Evolutionary conservation across 2,888 invertebrate genomes (phyloP).

Genomic region (Crepidodera aurea): DNA sequence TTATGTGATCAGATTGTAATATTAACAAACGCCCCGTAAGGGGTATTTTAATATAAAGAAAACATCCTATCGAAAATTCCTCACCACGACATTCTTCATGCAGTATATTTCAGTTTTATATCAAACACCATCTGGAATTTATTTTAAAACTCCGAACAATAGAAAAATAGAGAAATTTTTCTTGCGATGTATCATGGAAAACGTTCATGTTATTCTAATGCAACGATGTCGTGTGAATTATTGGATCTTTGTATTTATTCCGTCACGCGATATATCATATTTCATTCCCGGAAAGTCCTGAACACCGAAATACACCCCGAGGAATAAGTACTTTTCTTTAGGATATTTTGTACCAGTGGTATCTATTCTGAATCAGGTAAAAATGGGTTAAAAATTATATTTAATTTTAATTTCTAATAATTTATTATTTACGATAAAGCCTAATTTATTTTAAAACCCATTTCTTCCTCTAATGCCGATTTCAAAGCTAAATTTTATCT

Average conservation of each 20-base stretch:
- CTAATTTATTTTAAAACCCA: too few relatives aligned
- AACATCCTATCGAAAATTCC: too few relatives aligned
- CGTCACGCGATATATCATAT: constrained; percentile 30
- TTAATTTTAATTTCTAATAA: too few relatives aligned
- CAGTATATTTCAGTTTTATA: constrained; percentile 3
- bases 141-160: constrained; percentile 17
- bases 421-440: too few relatives aligned
- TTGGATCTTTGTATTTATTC: constrained; percentile 31
- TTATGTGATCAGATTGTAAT: too few relatives aligned
- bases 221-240: constrained; percentile 30
- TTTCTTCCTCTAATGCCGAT: too few relatives aligned
- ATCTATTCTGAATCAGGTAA: too few relatives aligned
- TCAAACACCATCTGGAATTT: constrained; percentile 20
- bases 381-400: too few relatives aligned
- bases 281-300: constrained; percentile 13
- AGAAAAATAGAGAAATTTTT: constrained; percentile 17
- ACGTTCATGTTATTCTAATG: constrained; percentile 20
- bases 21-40: too few relatives aligned
- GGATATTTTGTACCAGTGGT: background rate
- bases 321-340: background rate
- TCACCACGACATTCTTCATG: background rate
- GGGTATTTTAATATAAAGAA: too few relatives aligned
- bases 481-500: too few relatives aligned
- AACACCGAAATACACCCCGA: background rate
- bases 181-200: constrained; percentile 16